Evolutionary conservation across 2,888 invertebrate species (phyloP), one percentile per base, ranked within the genome.

Genomic region (Cloeon dipterum): DNA sequence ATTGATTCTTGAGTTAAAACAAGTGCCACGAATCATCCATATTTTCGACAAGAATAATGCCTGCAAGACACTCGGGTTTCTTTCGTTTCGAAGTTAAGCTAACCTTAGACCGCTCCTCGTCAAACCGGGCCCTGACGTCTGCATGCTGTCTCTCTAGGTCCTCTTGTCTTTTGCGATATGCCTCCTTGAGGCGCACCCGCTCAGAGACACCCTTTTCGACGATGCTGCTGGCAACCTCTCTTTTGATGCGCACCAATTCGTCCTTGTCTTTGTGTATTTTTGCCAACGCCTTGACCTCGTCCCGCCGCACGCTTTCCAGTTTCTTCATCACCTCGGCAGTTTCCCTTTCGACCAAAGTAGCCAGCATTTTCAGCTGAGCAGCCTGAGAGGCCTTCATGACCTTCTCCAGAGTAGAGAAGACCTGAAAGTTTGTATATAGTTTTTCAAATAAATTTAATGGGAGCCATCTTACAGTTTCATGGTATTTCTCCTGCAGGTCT

Each of bases 121-220:
- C 65, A 44, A 79, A 59, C 41, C 65, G 66, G 44, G 68, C 69
- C 46, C 70, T 67, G 43, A 86, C 73, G 11, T 70, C 66, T 49
- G 82, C 81, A 56, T 88, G 86, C 44, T 75, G 68, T 41, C 72
- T 70, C 52, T 74, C 74, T 25, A 88, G 59, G 43, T 77, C 75
- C 47, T 75, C 71, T 45, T 70, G 70, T 40, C 75, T 73, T 48
- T 70, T 70, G 46, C 83, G 77, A 52, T 74, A 82, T 43, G 74
- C 63, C 52, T 75, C 68, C 46, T 74, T 75, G 48, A 86, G 63
- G 39, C 78, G 70, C 43, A 79, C 77, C 40, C 89, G 70, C 57
- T 91, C 91, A 42, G 76, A 74, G 35, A 91, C 91, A 29, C 88
- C 91, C 42, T 81, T 74, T 49, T 81, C 81, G 43, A 93, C 88